Percentiles rank a stretch among this genome's conserved stretches.
phyloP scores from a whole-genome alignment of 2,797 vertebrate species.

The Propithecus deckenii region DNA sequence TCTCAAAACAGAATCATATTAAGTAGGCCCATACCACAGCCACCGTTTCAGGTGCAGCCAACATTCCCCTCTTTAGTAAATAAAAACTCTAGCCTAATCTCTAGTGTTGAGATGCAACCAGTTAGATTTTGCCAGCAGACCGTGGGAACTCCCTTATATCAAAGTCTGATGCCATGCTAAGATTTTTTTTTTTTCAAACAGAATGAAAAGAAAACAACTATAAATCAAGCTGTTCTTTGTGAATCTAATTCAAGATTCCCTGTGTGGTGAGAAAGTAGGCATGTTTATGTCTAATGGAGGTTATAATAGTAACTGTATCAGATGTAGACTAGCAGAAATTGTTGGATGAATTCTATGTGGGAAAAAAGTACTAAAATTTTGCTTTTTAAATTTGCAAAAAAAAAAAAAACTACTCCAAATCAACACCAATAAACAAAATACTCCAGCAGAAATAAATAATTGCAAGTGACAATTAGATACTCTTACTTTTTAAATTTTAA shows the following conservation, averaged over 20 bases:
- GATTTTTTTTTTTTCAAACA: constrained; percentile 53
- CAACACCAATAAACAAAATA: constrained; percentile 57
- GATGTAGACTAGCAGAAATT: constrained; percentile 76
- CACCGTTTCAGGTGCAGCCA: background rate
- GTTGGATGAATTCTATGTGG: constrained; percentile 63
- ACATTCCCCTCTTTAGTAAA: constrained; percentile 27
- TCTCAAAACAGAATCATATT: constrained; percentile 16
- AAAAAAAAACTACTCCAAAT: constrained; percentile 31
- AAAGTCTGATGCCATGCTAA: constrained; percentile 45
- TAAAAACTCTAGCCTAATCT: constrained; percentile 40
- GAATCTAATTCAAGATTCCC: constrained; percentile 77
- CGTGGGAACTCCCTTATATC: constrained; percentile 45
- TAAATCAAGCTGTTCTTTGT: constrained; percentile 76
- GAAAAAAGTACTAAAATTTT: background rate
- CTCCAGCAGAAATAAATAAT: background rate
- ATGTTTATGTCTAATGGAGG: constrained; percentile 71
- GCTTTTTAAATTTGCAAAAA: constrained; percentile 26
- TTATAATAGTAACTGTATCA: constrained; percentile 77
- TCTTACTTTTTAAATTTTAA: constrained; percentile 6
- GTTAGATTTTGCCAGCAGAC: constrained; percentile 50
- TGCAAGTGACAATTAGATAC: background rate
- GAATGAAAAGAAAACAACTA: constrained; percentile 73
- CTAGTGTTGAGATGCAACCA: background rate
- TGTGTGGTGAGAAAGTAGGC: constrained; percentile 76
- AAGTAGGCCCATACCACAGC: constrained; percentile 16